Evolutionary conservation across 2,797 vertebrate species (phyloP).

Genomic region (Enteromius paludinosus): DNA sequence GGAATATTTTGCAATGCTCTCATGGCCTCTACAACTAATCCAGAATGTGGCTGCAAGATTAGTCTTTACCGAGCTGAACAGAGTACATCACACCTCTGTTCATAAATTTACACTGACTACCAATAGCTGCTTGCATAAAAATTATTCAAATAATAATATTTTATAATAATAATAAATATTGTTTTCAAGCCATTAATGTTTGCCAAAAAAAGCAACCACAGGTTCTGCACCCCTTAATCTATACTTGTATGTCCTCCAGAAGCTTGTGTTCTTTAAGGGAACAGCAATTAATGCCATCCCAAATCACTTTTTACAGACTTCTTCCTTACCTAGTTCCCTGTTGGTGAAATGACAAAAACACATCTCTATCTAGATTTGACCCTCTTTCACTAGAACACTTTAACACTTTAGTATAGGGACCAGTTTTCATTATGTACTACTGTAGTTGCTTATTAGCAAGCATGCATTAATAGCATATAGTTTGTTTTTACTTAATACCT

Average conservation of each 20-base stretch:
- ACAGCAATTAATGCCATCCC: not conserved
- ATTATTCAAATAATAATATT: too few relatives aligned
- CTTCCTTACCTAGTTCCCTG: not conserved
- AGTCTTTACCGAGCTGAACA: not conserved
- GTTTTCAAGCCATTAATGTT: too few relatives aligned
- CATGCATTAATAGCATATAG: too few relatives aligned
- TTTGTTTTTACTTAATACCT: too few relatives aligned
- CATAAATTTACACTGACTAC: too few relatives aligned
- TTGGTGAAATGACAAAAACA: not conserved
- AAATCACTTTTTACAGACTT: not conserved
- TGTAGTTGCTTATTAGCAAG: not conserved
- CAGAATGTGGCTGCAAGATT: not conserved
- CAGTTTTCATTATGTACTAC: not conserved
- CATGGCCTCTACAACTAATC: not conserved
- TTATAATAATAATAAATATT: too few relatives aligned
- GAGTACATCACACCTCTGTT: not conserved
- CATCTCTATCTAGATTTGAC: not conserved
- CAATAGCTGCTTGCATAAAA: too few relatives aligned
- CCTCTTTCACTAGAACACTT: not conserved
- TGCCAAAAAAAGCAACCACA: too few relatives aligned
- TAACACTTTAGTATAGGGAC: not conserved
- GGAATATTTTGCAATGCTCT: too few relatives aligned
- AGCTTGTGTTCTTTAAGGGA: not conserved
- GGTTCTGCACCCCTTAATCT: not conserved
- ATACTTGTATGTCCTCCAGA: not conserved